Evolutionary conservation across 2,797 vertebrate species (phyloP).

Genomic region (Intellagama lesueurii): DNA sequence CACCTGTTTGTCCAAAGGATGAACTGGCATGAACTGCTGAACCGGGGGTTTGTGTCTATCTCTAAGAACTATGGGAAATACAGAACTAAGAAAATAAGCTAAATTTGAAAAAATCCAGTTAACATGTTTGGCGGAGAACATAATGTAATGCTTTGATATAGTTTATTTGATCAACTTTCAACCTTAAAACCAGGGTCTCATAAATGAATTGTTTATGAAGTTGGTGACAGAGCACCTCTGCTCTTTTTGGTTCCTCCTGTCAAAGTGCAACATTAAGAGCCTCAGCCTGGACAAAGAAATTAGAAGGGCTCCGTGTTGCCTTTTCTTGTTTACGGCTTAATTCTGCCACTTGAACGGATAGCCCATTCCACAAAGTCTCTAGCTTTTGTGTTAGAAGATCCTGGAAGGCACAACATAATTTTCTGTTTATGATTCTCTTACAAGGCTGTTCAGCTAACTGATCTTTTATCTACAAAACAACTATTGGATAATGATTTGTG

Average conservation of each 20-base stretch:
- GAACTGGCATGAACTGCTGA: no score
- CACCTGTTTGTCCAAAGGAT: no score
- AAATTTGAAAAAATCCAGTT: background rate
- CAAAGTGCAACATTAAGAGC: background rate
- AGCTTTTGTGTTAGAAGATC: conserved; percentile 36
- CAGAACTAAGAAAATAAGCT: background rate
- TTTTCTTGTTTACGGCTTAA: conserved; percentile 18
- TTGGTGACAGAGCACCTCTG: background rate
- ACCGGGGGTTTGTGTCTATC: no score
- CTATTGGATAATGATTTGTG: conserved; percentile 59
- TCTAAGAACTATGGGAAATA: background rate
- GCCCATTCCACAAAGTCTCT: background rate
- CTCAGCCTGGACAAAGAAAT: conserved; percentile 4
- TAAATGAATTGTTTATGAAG: background rate
- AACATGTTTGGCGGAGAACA: no score
- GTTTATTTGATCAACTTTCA: background rate
- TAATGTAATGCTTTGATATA: background rate
- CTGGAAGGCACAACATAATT: conserved; percentile 59
- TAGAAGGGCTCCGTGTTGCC: background rate
- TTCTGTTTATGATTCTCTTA: conserved; percentile 58
- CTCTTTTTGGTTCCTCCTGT: conserved; percentile 6
- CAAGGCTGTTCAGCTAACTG: conserved; percentile 52
- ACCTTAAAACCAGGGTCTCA: background rate
- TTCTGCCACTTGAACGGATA: conserved; percentile 13
- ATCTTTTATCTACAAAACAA: conserved; percentile 45